Evolutionary conservation across 2,113 vertebrate genomes (phyloP), one percentile per base, ranked within the genome.

Genomic region (Indicator maculatus): DNA sequence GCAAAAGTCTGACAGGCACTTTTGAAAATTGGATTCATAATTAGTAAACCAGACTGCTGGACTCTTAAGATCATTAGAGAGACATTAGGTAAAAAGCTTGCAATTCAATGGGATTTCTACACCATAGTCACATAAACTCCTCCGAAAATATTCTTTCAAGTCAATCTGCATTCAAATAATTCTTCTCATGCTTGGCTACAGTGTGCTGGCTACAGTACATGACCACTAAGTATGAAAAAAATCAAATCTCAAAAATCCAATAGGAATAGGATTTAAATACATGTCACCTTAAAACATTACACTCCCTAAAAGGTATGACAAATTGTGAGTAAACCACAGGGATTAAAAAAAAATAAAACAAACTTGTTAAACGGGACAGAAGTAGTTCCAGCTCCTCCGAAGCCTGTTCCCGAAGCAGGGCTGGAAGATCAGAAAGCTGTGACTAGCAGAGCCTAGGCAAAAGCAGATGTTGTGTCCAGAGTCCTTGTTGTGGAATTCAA

Each of bases 301-400:
- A 21, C 80, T 90, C 88, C 47, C 76, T 86, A 78, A 94, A 95
- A 96, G 94, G 79, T 87, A 74, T 59, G 41, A 93, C 59, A 93
- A 77, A 39, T 79, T 71, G 6, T 27, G 44, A 83, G 26, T 55
- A 12, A 67, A 69, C 45, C 11, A 58, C 30, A 41, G 30, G 41
- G 60, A 31, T 31, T 4, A 31, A 82, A 77, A 66, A 83, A 60
- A 28, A 45, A 83, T n/a, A n/a, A n/a, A n/a, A 7, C 83, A 67
- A 52, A 76, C 72, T 82, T 93, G 58, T 96, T 92, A 95, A 89
- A 79, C 78, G 18, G 80, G 75, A 77, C 56, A n/a, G 82, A 90
- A 94, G 82, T 79, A 38, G 79, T 93, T 97, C 91, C 93, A 95
- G 93, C 86, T 97, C 65, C n/a, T 95, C 95, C 88, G 83, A 87